These are phyloP conservation scores for Clunio marinus DNA, from an alignment of 2,888 invertebrate species.

Conservation along the genomic window DNA sequence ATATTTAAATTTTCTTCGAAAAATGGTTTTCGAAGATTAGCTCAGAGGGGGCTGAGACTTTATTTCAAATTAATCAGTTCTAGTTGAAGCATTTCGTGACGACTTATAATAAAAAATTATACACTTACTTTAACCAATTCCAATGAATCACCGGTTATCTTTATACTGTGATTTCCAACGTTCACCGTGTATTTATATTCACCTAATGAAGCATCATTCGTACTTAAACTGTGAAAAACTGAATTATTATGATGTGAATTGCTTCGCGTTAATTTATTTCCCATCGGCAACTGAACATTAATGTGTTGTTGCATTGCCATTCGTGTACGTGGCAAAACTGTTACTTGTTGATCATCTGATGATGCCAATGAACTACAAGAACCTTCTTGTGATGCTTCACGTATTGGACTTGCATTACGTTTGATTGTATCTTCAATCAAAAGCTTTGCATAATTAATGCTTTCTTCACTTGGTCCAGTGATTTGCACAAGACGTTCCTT, in stretches of 20 bases:
- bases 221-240: constrained; percentile 64
- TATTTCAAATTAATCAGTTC: no score
- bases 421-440: constrained; percentile 93
- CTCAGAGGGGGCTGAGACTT: no score
- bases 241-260: constrained; percentile 31
- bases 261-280: constrained; percentile 29
- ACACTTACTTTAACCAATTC: constrained; percentile 75
- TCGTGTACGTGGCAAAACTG: constrained; percentile 44
- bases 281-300: constrained; percentile 45
- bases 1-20: no score
- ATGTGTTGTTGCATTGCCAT: constrained; percentile 44
- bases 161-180: constrained; percentile 75
- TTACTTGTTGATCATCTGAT: constrained; percentile 54
- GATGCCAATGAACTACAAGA: constrained; percentile 77
- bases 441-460: constrained; percentile 88
- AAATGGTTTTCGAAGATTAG: no score
- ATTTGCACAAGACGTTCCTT: constrained; percentile 94
- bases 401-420: constrained; percentile 88
- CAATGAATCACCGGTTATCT: constrained; percentile 79
- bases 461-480: constrained; percentile 88
- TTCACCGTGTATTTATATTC: constrained; percentile 87
- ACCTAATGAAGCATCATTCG: constrained; percentile 76
- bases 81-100: no score
- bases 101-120: no score
- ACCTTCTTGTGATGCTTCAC: constrained; percentile 61